Conservation (phyloP, 2,888 invertebrate species). For the Catonia carolina region DNA sequence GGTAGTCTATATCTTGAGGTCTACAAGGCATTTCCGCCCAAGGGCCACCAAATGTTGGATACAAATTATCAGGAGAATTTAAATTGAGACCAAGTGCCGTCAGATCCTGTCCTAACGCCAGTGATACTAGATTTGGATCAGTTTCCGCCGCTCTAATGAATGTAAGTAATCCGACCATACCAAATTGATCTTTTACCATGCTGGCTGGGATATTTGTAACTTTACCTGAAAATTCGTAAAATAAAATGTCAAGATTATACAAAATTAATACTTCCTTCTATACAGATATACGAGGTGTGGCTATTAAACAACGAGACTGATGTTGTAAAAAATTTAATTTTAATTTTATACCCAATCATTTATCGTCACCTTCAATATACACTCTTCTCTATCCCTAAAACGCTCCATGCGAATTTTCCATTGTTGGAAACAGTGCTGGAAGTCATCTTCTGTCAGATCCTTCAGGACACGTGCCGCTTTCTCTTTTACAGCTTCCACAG, state of each 20-base stretch:
- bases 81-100: slow-evolving; percentile 97
- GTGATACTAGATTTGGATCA: slow-evolving; percentile 90
- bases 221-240: slow-evolving; percentile 73
- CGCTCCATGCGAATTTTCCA: too few species aligned
- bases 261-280: too few species aligned
- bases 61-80: slow-evolving; percentile 95
- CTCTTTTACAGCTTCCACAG: too few species aligned
- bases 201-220: slow-evolving; percentile 97
- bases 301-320: too few species aligned
- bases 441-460: too few species aligned
- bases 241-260: slow-evolving; percentile 30
- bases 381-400: too few species aligned
- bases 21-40: slow-evolving; percentile 98
- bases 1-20: slow-evolving; percentile 97
- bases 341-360: too few species aligned
- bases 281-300: too few species aligned
- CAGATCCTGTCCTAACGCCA: slow-evolving; percentile 96
- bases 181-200: slow-evolving; percentile 99
- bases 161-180: slow-evolving; percentile 96
- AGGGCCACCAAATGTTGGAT: slow-evolving; percentile 97
- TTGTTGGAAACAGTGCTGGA: too few species aligned
- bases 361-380: too few species aligned
- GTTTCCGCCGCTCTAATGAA: slow-evolving; percentile 97
- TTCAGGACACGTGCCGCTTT: too few species aligned
- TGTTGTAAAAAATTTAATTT: too few species aligned